These are phyloP conservation scores for Timema podura DNA, from an alignment of 2,888 invertebrate genomes.

Conservation along the genomic window DNA sequence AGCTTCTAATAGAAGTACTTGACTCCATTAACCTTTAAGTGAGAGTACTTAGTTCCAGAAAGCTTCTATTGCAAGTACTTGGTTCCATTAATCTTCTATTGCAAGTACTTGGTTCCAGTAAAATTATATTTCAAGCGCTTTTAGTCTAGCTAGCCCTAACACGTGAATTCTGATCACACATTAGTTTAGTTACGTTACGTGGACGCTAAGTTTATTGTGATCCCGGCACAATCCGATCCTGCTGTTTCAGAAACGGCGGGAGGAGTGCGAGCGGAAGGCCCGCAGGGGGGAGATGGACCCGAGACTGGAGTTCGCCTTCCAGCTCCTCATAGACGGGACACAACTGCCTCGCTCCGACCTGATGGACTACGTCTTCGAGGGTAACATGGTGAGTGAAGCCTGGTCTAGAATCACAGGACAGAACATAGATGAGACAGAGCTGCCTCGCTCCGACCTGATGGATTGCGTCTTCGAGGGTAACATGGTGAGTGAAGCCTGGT, in stretches of 20 bases:
- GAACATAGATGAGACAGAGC: conserved; percentile 67
- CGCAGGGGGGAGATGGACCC: conserved; percentile 90
- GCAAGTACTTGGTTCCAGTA: background rate
- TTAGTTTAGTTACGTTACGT: no score
- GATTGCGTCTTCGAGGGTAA: conserved; percentile 87
- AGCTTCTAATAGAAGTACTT: background rate
- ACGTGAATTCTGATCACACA: no score
- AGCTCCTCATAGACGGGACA: conserved; percentile 79
- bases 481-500: conserved; percentile 55
- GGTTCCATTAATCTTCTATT: background rate
- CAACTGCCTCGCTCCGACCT: conserved; percentile 76
- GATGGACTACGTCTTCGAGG: conserved; percentile 88
- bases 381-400: conserved; percentile 64
- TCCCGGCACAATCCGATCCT: no score
- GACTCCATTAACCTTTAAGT: no score
- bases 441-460: conserved; percentile 81
- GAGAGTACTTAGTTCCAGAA: no score
- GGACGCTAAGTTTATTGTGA: no score
- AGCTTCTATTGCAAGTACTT: no score
- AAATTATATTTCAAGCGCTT: no score
- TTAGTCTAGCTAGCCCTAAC: no score
- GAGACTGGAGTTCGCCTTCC: conserved; percentile 84
- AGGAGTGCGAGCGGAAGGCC: conserved; percentile 90
- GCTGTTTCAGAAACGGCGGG: conserved; percentile 59
- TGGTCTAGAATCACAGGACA: no score